Base-by-base conservation (phyloP, 2,113 vertebrate species). In the Oryzias melastigma region DNA sequence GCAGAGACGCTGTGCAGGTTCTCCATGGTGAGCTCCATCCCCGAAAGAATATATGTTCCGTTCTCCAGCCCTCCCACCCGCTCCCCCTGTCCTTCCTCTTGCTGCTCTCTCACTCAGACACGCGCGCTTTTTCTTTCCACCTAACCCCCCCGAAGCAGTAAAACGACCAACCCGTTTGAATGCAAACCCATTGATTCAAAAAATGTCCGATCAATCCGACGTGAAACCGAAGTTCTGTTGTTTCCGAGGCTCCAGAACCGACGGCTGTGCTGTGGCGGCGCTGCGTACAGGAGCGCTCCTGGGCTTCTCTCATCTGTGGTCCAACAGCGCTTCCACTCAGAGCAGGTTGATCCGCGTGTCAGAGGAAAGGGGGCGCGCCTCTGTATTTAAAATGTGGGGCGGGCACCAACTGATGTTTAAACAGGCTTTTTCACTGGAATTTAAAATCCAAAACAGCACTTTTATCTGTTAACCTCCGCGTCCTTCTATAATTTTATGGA, bases 1-100 rank as follows among this genome's bases (percentile, higher is more conserved):
- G 94, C 88, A 77, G 94, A 90, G 86, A 96, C 90, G 75, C 93
- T 92, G 90, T 97, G 96, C 43, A 96, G 88, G 87, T 91, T 94
- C 84, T 98, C 96, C 93, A 98, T 94, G 87, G 94, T 95, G 88
- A 98, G 94, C 92, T 98, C 96, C 96, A 98, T 98, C 68, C 71
- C 80, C 64, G 80, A 75, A 81, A 77, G 52, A 68, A 80, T 79
- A 71, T 85, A 77, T 71, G 75, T 85, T 82, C 73, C 77, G 80
- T 71, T 73, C 71, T 78, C 81, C 85, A 86, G 66, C 87, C 90
- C 90, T 89, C 88, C 76, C 84, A 51, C 81, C 81, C 77, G 65
- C 80, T 72, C 80, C 68, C 81, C 66, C 78, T 74, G 75, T 76
- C 86, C 85, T 69, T 72, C 67, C 75, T 66, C 73, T 71, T 25